A percentile compares a stretch with the other conserved stretches of the same genome.
These are phyloP conservation scores for Nomada goodeniana DNA, from an alignment of 2,888 invertebrate genomes.

Conservation along the genomic window DNA sequence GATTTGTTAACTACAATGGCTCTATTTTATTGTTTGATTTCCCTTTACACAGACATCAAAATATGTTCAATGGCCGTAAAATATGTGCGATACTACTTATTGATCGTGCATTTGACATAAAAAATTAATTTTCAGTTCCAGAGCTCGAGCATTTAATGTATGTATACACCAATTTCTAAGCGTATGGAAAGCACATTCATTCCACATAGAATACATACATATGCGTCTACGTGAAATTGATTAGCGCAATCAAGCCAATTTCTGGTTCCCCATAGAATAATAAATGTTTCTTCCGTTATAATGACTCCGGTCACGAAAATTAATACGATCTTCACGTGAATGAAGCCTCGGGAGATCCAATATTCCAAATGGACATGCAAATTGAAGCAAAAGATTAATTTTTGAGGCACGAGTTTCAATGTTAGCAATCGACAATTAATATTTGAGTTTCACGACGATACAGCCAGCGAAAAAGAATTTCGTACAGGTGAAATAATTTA, in stretches of 20 bases:
- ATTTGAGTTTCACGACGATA: too few species aligned
- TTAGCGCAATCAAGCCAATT: constrained; percentile 58
- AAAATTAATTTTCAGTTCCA: neutral
- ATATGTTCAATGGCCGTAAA: neutral
- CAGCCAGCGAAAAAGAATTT: too few species aligned
- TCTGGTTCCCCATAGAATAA: constrained; percentile 42
- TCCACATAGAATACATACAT: constrained; percentile 1
- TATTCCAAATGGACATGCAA: constrained; percentile 57
- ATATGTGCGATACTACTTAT: neutral
- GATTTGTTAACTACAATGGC: too few species aligned
- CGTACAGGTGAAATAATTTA: too few species aligned
- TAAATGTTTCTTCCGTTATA: constrained; percentile 48
- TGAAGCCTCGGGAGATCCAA: constrained; percentile 40
- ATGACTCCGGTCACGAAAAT: constrained; percentile 62
- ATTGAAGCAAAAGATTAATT: constrained; percentile 25
- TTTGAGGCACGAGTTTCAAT: neutral
- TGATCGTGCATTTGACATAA: neutral
- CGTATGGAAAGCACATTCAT: constrained; percentile 32
- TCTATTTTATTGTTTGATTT: neutral
- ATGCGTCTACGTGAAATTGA: constrained; percentile 46
- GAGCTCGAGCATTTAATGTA: neutral
- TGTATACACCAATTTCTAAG: neutral
- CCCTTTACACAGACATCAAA: neutral
- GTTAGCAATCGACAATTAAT: too few species aligned
- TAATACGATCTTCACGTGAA: constrained; percentile 49